Base-by-base conservation (phyloP, 2,113 vertebrate genomes). In the Misgurnus anguillicaudatus region DNA sequence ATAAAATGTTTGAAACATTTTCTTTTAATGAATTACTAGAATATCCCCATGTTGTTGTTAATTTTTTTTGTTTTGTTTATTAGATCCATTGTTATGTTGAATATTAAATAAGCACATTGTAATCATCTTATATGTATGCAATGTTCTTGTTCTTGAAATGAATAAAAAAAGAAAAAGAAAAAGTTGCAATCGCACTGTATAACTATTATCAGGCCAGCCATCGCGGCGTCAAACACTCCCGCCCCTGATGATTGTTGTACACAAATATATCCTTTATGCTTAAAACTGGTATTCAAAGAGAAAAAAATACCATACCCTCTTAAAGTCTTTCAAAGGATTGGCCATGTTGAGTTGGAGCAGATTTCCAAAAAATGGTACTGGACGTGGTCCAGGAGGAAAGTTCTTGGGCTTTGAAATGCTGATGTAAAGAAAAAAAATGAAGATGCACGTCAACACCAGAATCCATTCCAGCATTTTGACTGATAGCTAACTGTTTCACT, bases 381-480 rank as follows among this genome's bases (percentile, higher is more conserved):
- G 14, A 0, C 60, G 21, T 5, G 92, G 91, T 48, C 92, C 91
- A 0, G 92, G 91, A 6, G 92, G 92, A 58, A 93, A 91, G 87
- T 91, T 92, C 80, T 88, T 85, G 64, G 87, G 87, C 61, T 87
- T 89, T 78, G 84, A 86, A 83, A 0, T 79, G 88, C 78, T 83
- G 60, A 83, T 2, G 66, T 42, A 80, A 74, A 89, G 6, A 24
- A 88, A 38, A 38, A 92, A 1, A 21, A 89, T 77, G 75, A 82
- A 77, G 19, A 91, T 0, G 3, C 83, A 83, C 47, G 90, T 11
- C 16, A 69, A 85, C 1, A 92, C 60, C 31, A 93, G 82, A 21
- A 91, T 13, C 6, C 88, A 1, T 8, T 64, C 39, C 24, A 90
- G 39, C 91, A 92, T 92, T 51, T n/a, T 89, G 75, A 53, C 60